These are phyloP conservation scores for Bostrychus sinensis DNA, from an alignment of 2,113 vertebrate genomes.

Conservation along the genomic window DNA sequence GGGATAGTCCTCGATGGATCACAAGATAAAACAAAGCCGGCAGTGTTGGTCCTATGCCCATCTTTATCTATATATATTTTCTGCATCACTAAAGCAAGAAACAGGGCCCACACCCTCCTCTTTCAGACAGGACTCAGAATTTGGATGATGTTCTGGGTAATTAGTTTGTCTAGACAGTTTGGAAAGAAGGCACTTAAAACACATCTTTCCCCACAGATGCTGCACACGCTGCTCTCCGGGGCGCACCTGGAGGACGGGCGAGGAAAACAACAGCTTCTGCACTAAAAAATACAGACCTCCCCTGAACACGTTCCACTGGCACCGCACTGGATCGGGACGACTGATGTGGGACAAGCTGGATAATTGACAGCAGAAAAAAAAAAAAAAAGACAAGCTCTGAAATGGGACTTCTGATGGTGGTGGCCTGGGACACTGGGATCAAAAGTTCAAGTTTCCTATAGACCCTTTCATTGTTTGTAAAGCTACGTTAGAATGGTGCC, in stretches of 20 bases:
- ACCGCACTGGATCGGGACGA: constrained; percentile 18
- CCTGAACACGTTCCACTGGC: constrained; percentile 34
- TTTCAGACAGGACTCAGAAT: constrained; percentile 55
- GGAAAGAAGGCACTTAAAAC: constrained; percentile 66
- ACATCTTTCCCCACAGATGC: constrained; percentile 54
- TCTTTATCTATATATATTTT: constrained; percentile 53
- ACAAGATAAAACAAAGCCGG: constrained; percentile 4
- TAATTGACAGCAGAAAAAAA: no score
- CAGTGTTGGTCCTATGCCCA: constrained; percentile 37
- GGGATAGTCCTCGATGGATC: background rate
- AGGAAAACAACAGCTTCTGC: constrained; percentile 43
- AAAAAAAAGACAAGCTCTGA: background rate
- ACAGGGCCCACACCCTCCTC: constrained; percentile 47
- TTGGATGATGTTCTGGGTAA: constrained; percentile 65
- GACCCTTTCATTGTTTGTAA: no score
- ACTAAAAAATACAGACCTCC: constrained; percentile 59
- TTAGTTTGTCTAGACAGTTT: constrained; percentile 78
- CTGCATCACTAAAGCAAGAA: constrained; percentile 41
- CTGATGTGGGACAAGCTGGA: background rate
- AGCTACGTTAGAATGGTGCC: no score
- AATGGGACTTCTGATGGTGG: constrained; percentile 7
- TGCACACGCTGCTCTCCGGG: constrained; percentile 25
- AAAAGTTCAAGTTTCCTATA: constrained; percentile 28
- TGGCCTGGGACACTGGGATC: constrained; percentile 20
- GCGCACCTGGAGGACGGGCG: constrained; percentile 38